Conservation (phyloP, 2,113 vertebrate genomes). For the Xenopus laevis region DNA sequence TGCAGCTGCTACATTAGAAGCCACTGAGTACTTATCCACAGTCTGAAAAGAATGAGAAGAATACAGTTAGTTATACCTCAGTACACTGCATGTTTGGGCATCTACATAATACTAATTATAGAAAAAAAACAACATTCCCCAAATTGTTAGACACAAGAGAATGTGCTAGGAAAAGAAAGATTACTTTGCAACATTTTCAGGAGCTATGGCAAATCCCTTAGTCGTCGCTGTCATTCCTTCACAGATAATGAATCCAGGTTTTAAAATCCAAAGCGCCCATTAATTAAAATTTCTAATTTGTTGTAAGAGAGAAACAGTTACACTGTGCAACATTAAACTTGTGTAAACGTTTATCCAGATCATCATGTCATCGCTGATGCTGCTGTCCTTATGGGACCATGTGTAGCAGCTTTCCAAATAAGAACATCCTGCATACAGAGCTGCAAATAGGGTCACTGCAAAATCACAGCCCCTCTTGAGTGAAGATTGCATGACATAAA, state of each 20-base stretch:
- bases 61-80: not conserved
- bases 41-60: conserved; percentile 5
- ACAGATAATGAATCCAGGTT: conserved; percentile 27
- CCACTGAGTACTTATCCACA: not conserved
- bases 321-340: not conserved
- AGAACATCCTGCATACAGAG: too few species aligned
- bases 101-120: conserved; percentile 16
- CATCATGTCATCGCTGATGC: too few species aligned
- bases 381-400: too few species aligned
- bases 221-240: conserved; percentile 22
- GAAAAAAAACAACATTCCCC: conserved; percentile 13
- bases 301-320: not conserved
- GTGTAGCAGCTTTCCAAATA: too few species aligned
- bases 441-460: too few species aligned
- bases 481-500: too few species aligned
- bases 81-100: not conserved
- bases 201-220: conserved; percentile 22
- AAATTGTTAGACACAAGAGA: conserved; percentile 35
- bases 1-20: conserved; percentile 9
- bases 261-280: conserved; percentile 29
- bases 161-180: conserved; percentile 11
- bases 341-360: too few species aligned
- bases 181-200: conserved; percentile 26
- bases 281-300: conserved; percentile 29
- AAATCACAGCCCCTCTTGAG: too few species aligned